Evolutionary conservation across 2,888 invertebrate species (phyloP).

Genomic region (Cyclophora punctaria): DNA sequence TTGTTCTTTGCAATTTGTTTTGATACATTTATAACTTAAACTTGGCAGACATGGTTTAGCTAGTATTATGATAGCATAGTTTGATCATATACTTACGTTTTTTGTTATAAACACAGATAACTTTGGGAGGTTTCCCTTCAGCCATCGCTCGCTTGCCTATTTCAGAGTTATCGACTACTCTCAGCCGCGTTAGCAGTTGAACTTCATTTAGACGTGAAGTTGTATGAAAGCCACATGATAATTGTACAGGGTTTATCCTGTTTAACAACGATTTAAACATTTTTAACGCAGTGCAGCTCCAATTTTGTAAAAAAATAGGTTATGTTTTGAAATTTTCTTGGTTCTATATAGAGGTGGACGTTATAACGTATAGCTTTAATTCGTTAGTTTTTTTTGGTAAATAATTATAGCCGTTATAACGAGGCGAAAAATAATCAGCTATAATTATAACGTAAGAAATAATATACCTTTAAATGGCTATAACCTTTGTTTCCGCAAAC

Average conservation of each 20-base stretch:
- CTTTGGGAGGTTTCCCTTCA: constrained; percentile 93
- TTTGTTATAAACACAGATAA: constrained; percentile 96
- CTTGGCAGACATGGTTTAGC: too few relatives aligned
- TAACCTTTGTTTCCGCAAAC: too few relatives aligned
- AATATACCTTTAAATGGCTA: too few relatives aligned
- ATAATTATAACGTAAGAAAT: too few relatives aligned
- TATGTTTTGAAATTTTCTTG: constrained; percentile 19
- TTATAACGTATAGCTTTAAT: too few relatives aligned
- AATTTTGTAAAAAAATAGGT: background rate
- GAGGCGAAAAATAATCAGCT: too few relatives aligned
- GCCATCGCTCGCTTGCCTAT: constrained; percentile 96
- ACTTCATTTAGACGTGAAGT: constrained; percentile 78
- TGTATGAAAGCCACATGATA: constrained; percentile 71
- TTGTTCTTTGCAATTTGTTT: too few relatives aligned
- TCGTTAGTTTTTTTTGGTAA: too few relatives aligned
- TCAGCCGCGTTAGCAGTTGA: constrained; percentile 82
- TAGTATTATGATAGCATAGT: too few relatives aligned
- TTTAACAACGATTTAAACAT: constrained; percentile 50
- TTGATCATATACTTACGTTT: constrained; percentile 47
- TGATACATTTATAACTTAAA: too few relatives aligned
- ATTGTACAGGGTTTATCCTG: constrained; percentile 28
- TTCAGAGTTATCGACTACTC: constrained; percentile 97
- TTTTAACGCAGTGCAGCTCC: constrained; percentile 12
- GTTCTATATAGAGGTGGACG: too few relatives aligned
- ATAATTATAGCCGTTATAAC: too few relatives aligned